phyloP scores from a whole-genome alignment of 2,113 vertebrate species.

The Tachysurus vachellii region DNA sequence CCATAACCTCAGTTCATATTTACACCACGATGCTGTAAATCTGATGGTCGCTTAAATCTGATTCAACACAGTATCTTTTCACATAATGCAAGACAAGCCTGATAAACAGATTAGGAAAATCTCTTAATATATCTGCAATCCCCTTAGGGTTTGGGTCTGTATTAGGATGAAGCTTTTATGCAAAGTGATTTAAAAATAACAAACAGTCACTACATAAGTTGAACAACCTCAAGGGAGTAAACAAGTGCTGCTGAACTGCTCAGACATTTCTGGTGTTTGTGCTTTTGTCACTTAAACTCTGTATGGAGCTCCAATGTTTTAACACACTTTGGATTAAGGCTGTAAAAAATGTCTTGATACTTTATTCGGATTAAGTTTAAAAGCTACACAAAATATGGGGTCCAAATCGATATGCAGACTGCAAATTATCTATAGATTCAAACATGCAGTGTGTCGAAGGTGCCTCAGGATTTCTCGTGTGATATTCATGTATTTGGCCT shows the following conservation, averaged over 20 bases:
- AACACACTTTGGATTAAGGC: not conserved
- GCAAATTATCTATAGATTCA: not conserved
- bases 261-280: not conserved
- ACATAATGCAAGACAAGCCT: not conserved
- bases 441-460: not conserved
- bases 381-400: not conserved
- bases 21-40: not conserved
- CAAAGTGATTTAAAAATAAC: not conserved
- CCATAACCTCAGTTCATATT: not conserved
- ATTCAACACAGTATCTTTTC: not conserved
- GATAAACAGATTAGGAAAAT: not conserved
- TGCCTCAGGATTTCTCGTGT: not conserved
- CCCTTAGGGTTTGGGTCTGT: not conserved
- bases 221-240: not conserved
- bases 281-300: not conserved
- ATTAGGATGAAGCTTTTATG: not conserved
- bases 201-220: not conserved
- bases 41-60: not conserved
- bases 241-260: not conserved
- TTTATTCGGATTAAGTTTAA: not conserved
- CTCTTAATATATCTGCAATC: not conserved
- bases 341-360: not conserved
- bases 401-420: not conserved
- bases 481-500: not conserved
- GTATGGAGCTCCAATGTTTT: not conserved